Percentiles rank a stretch among this genome's conserved stretches.
Evolutionary conservation across 2,113 vertebrate genomes (phyloP).

Genomic region (Procapra przewalskii): DNA sequence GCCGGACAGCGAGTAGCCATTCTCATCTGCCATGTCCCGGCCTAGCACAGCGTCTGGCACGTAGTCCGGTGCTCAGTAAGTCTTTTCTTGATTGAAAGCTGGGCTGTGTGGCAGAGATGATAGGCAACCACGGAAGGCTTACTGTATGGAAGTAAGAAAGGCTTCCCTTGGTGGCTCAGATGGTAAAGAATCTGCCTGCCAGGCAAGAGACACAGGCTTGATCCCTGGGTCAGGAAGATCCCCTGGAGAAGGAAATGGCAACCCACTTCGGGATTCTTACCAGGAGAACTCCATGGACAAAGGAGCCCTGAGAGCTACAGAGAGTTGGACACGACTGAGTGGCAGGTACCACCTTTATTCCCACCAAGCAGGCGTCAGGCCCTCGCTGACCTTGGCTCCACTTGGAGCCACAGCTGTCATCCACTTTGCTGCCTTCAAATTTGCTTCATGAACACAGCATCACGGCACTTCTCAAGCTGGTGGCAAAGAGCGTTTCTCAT

Average conservation of each 20-base stretch:
- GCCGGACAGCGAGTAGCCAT: rapidly evolving
- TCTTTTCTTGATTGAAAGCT: background rate
- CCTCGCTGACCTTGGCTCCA: background rate
- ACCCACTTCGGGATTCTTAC: background rate
- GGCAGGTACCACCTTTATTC: background rate
- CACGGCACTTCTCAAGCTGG: background rate
- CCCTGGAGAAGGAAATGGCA: background rate
- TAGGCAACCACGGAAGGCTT: background rate
- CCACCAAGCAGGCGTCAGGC: background rate
- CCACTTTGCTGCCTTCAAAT: background rate
- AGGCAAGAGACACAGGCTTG: background rate
- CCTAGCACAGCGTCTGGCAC: background rate
- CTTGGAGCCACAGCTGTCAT: background rate
- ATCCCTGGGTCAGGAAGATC: background rate
- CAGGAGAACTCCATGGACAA: background rate
- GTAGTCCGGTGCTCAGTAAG: background rate
- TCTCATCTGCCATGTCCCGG: background rate
- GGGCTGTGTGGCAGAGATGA: rapidly evolving
- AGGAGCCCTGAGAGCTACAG: background rate
- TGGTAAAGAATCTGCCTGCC: background rate
- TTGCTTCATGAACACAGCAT: background rate
- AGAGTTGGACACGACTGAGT: background rate
- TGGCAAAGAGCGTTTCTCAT: background rate
- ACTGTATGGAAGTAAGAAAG: background rate
- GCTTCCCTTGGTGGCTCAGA: background rate